phyloP scores from a whole-genome alignment of 1,140 invertebrate genomes.

The Cylas formicarius region DNA sequence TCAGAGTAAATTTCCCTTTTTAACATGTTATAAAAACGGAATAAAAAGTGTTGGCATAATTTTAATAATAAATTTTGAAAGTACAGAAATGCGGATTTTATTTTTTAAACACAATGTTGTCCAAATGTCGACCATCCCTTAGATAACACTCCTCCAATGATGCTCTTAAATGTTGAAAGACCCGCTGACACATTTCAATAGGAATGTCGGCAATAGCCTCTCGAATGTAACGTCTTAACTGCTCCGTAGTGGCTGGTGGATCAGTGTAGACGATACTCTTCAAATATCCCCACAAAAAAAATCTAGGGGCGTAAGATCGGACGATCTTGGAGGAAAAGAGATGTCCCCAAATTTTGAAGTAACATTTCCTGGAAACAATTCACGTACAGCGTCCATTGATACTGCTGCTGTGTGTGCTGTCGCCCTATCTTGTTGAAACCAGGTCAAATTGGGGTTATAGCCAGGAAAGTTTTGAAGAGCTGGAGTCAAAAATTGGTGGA shows the following conservation, averaged over 20 bases:
- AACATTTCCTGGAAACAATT: constrained; percentile 6
- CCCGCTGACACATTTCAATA: constrained; percentile 10
- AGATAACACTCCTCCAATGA: too few species aligned
- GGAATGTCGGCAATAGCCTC: constrained; percentile 5
- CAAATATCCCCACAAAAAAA: too few species aligned
- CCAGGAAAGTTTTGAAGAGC: constrained; percentile 11
- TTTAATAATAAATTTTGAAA: too few species aligned
- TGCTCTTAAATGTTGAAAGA: constrained; percentile 8
- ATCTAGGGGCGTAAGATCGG: constrained; percentile 7
- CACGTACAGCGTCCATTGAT: constrained; percentile 8
- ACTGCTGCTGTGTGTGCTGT: constrained; percentile 8
- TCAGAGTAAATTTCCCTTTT: too few species aligned
- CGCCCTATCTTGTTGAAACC: constrained; percentile 10
- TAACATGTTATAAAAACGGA: too few species aligned
- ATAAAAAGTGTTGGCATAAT: too few species aligned
- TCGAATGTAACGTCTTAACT: constrained; percentile 1
- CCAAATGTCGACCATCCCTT: too few species aligned
- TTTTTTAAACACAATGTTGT: too few species aligned
- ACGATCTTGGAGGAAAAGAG: too few species aligned
- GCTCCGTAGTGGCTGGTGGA: too few species aligned
- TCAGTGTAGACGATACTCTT: constrained; percentile 13
- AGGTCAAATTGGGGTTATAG: constrained; percentile 6
- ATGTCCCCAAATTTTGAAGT: too few species aligned
- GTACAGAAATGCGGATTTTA: too few species aligned
- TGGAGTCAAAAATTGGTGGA: constrained; percentile 6